phyloP scores from a whole-genome alignment of 2,113 vertebrate genomes.

The Sebastes schlegelii region DNA sequence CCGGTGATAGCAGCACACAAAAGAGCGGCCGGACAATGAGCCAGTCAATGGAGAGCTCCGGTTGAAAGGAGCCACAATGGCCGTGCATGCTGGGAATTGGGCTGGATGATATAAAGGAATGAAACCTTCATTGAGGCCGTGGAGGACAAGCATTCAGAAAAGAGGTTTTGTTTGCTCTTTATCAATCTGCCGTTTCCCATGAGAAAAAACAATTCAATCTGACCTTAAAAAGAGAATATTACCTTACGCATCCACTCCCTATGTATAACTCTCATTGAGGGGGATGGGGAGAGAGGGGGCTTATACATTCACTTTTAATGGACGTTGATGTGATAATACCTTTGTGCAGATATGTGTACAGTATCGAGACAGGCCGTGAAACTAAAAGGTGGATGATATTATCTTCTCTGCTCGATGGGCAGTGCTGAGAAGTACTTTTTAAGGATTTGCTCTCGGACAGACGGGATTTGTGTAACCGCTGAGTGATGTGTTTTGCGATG shows the following conservation, averaged over 20 bases:
- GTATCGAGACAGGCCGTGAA: slow-evolving; percentile 28
- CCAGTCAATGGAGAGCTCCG: slow-evolving; percentile 82
- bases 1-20: slow-evolving; percentile 80
- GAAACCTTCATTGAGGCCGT: slow-evolving; percentile 82
- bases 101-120: slow-evolving; percentile 82
- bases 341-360: slow-evolving; percentile 44
- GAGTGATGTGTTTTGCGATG: slow-evolving; percentile 56
- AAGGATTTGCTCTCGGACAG: slow-evolving; percentile 64
- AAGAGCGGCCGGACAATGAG: slow-evolving; percentile 81
- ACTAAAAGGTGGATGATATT: slow-evolving; percentile 31
- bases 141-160: slow-evolving; percentile 84
- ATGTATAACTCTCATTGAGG: slow-evolving; percentile 62
- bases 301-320: slow-evolving; percentile 57
- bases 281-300: slow-evolving; percentile 6
- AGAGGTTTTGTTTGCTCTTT: slow-evolving; percentile 84
- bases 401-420: slow-evolving; percentile 36
- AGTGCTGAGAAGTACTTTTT: slow-evolving; percentile 69
- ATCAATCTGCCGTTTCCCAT: slow-evolving; percentile 80
- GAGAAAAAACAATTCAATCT: slow-evolving; percentile 84
- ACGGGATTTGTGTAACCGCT: slow-evolving; percentile 68
- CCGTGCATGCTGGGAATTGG: slow-evolving; percentile 84
- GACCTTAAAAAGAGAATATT: slow-evolving; percentile 84
- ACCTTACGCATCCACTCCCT: slow-evolving; percentile 74
- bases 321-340: slow-evolving; percentile 42
- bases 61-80: slow-evolving; percentile 83